Base-by-base conservation (phyloP, 1,140 invertebrate species). In the Drosophila kurseongensis region DNA sequence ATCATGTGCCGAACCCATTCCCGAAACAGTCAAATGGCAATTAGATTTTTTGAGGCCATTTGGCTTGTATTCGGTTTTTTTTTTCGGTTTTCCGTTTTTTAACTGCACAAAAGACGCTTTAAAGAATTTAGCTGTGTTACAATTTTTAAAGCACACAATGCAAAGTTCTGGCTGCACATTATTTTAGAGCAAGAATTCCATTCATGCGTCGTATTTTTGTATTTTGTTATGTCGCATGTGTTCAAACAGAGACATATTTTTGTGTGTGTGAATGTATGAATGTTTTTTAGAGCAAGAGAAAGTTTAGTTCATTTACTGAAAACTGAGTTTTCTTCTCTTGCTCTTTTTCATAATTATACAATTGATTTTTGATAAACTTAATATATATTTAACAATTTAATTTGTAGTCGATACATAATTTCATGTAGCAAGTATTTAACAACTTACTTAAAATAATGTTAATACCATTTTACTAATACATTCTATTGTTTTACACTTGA, bases 11-110 rank as follows among this genome's bases (percentile, higher is more conserved):
- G 71, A 75, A 52, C 54, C 74, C 47, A 55, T 55, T 77, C 69
- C 69, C 61, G 72, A 80, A 78, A 80, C 77, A 75, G 68, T 75
- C 60, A 83, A 89, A 89, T 89, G 84, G 84, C 84, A 89, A 89
- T 89, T 89, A 89, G 75, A 89, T 56, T 75, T 90, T 90, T 90
- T 88, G 88, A 91, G 48, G 85, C 85, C 88, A 91, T 90, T 78
- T 77, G 65, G 45, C 36, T 76, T 51, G 52, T 54, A 59, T 76
- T 52, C 57, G 51, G 68, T 65, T 82, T 45, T 78, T 58, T 58
- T 73, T 36, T 62, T 67, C 29, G 23, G 52, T 62, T 71, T 47
- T 44, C 29, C 35, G 13, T 44, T 44, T 72, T 80, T 45, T 18
- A 52, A 65, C 32, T 83, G 79, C 79, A 83, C 80, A 44, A 52